These are phyloP conservation scores for Marronus borbonicus DNA, from an alignment of 2,888 invertebrate genomes.

Conservation along the genomic window DNA sequence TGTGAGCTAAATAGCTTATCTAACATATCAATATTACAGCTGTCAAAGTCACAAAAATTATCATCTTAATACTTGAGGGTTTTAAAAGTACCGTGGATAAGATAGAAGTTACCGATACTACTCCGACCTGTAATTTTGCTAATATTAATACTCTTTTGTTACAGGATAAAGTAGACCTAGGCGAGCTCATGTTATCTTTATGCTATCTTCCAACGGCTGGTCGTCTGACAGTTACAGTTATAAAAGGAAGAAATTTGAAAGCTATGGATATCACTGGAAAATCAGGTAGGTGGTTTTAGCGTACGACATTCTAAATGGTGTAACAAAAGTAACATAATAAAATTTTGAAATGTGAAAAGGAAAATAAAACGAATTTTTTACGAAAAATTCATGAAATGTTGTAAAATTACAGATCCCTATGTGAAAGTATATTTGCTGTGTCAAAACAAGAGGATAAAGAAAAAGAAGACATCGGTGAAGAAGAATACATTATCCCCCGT, in stretches of 20 bases:
- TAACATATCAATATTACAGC: too few relatives aligned
- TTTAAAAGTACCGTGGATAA: too few relatives aligned
- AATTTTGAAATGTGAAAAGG: too few relatives aligned
- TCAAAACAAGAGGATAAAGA: slow-evolving; percentile 91
- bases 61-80: too few relatives aligned
- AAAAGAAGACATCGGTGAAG: slow-evolving; percentile 93
- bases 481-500: slow-evolving; percentile 90
- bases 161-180: slow-evolving; percentile 89
- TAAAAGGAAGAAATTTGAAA: slow-evolving; percentile 92
- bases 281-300: slow-evolving; percentile 76
- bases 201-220: slow-evolving; percentile 94
- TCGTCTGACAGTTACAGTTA: slow-evolving; percentile 89
- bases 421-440: slow-evolving; percentile 92
- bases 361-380: too few relatives aligned
- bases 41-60: too few relatives aligned
- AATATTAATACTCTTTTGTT: slow-evolving; percentile 52
- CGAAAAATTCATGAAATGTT: too few relatives aligned
- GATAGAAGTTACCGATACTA: too few relatives aligned
- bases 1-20: too few relatives aligned
- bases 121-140: too few relatives aligned
- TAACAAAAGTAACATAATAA: too few relatives aligned
- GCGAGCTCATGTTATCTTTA: slow-evolving; percentile 92
- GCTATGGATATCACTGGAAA: slow-evolving; percentile 96
- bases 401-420: slow-evolving; percentile 85
- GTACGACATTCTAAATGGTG: too few relatives aligned